Evolutionary conservation across 2,113 vertebrate species (phyloP), one percentile per base, ranked within the genome.

Genomic region (Heliornis fulica): DNA sequence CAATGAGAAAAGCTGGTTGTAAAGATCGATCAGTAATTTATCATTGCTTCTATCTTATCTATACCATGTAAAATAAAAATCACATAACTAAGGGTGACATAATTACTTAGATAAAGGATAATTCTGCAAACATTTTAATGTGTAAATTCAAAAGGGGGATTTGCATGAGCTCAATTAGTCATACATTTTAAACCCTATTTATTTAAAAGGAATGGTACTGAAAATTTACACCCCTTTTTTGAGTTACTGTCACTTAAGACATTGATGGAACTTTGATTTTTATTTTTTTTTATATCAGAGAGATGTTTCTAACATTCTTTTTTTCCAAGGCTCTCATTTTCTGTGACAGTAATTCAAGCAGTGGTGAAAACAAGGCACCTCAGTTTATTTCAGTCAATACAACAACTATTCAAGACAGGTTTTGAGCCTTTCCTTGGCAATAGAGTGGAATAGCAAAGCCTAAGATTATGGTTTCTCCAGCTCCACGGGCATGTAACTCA

Each of bases 371-470:
- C 40, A 74, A 80, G 59, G 63, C 20, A 53, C 65, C 65, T 85
- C 22, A 20, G 46, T 84, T 97, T 94, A 65, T 94, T 90, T 79
- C 59, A 22, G 8, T 90, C 95, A 83, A 86, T 94, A 68, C 38
- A 14, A 28, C 50, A 66, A 20, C 90, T 88, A 71, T 29, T 92
- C 60, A 85, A 40, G 72, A 41, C 60, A 81, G 15, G 13, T 68
- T 88, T 90, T 87, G 90, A 83, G 21, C 40, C 32, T 90, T 93
- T 9, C 32, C 17, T n/a, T 68, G 71, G 34, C 29, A 59, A 43
- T n/a, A 66, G 38, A 32, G 38, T 65, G 22, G 28, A 88, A 76
- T 15, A 83, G 41, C 13, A 74, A 90, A 77, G 29, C 2, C 86
- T 70, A 76, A 18, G 63, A 57, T n/a, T 74, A 5, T 29, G 20